A percentile compares a stretch with the other conserved stretches of the same genome.
These are phyloP conservation scores for Spondyliosoma cantharus DNA, from an alignment of 2,797 vertebrate genomes.

Conservation along the genomic window DNA sequence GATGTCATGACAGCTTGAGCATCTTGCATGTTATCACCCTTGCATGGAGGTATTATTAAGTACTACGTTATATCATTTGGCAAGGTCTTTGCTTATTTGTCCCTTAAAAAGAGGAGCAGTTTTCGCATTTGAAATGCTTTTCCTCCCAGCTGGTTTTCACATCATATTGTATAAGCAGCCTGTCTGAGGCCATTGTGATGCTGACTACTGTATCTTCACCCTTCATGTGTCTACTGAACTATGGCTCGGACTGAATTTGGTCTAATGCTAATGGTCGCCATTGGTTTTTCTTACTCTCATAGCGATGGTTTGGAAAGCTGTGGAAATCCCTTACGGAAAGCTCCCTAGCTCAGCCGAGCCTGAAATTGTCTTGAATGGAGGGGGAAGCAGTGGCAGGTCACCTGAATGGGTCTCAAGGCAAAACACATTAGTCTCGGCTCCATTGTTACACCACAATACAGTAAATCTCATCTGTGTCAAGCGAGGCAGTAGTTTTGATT, in stretches of 20 bases:
- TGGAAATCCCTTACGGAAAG: slow-evolving; percentile 64
- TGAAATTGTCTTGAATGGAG: slow-evolving; percentile 82
- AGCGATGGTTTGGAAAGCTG: slow-evolving; percentile 56
- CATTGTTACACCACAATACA: slow-evolving; percentile 61
- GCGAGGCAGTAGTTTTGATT: slow-evolving; percentile 57
- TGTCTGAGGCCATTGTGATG: slow-evolving; percentile 15
- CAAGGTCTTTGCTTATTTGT: not conserved
- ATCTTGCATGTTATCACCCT: not conserved
- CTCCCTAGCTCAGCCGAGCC: slow-evolving; percentile 72
- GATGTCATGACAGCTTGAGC: slow-evolving; percentile 7
- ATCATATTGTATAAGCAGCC: slow-evolving; percentile 1
- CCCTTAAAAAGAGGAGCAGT: not conserved
- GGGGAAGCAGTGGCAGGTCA: slow-evolving; percentile 70
- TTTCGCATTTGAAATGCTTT: not conserved
- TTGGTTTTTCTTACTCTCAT: slow-evolving; percentile 42
- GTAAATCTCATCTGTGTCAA: slow-evolving; percentile 69
- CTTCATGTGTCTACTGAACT: slow-evolving; percentile 20
- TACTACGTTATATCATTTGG: not conserved
- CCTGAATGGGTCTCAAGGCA: slow-evolving; percentile 78
- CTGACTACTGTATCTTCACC: slow-evolving; percentile 19
- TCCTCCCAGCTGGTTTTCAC: slow-evolving; percentile 6
- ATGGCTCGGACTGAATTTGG: slow-evolving; percentile 29
- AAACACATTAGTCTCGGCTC: slow-evolving; percentile 76
- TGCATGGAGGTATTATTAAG: slow-evolving; percentile 16
- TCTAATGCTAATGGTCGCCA: slow-evolving; percentile 50